Evolutionary conservation across 1,140 invertebrate genomes (phyloP), one percentile per base, ranked within the genome.

Genomic region (Nebria ingens): DNA sequence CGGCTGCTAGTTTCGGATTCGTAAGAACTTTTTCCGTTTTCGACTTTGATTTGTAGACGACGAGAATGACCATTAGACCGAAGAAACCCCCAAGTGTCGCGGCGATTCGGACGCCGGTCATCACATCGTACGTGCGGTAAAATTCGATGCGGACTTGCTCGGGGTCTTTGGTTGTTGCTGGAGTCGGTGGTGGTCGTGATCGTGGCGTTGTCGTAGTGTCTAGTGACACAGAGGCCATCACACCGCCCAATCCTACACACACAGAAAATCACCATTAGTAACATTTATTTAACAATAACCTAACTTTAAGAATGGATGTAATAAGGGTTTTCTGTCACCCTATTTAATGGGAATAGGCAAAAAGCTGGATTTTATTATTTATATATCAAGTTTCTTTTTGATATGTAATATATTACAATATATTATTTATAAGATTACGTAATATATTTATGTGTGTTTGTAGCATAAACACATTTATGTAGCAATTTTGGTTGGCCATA

Each of bases 41-140:
- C 64, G 81, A 83, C 65, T 85, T 82, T 69, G 86, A 90, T 71
- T 93, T 93, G 74, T 91, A 93, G 38, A 92, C 78, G 55, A 93
- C 84, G 57, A 90, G 76, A 64, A 92, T 81, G 12, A 91, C 87
- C 83, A 93, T 91, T 59, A 93, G 73, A 25, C 85, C 81, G 73
- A 93, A 93, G 68, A 93, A 90, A 58, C 87, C 87, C 61, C 89
- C 88, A 22, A 93, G 76, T 2, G 90, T 91, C 58, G 87, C 87
- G 51, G 90, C 91, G 68, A 92, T 93, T 40, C 90, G 79, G 55
- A 89, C 81, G 52, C 90, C 90, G 56, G 89, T 92, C 88, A 91
- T 91, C 62, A 88, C 85, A 75, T 93, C 90, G 71, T 93, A 93
- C 25, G 88, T 90, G 59, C 85, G 85, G 74, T 89, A 93, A 73